Evolutionary conservation across 2,888 invertebrate species (phyloP).

Genomic region (Diarsia brunnea): DNA sequence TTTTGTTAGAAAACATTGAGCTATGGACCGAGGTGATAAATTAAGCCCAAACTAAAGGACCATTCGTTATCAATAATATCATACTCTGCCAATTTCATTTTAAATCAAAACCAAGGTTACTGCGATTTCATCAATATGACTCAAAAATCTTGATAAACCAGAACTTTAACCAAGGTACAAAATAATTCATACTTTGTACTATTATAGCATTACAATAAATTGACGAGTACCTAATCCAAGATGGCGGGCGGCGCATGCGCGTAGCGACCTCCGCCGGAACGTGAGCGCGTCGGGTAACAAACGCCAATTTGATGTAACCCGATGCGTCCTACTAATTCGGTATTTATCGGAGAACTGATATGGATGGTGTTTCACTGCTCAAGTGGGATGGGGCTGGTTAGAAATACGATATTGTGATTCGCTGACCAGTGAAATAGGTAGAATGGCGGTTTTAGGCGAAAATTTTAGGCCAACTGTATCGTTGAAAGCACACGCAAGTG

Average conservation of each 20-base stretch:
- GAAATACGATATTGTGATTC: slow-evolving; percentile 45
- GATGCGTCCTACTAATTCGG: slow-evolving; percentile 64
- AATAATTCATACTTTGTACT: slow-evolving; percentile 6
- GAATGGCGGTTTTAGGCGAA: background rate
- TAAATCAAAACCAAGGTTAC: background rate
- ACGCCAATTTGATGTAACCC: slow-evolving; percentile 66
- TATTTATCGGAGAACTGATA: slow-evolving; percentile 63
- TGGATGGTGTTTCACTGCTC: slow-evolving; percentile 38
- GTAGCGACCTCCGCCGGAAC: slow-evolving; percentile 58
- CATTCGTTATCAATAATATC: background rate
- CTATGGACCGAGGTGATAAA: no score
- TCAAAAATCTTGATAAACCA: background rate
- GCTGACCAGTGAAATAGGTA: slow-evolving; percentile 16
- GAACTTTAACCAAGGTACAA: background rate
- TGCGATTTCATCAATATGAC: no score
- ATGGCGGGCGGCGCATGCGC: slow-evolving; percentile 69
- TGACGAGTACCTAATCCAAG: slow-evolving; percentile 60
- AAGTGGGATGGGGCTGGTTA: slow-evolving; percentile 42
- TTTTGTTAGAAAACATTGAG: background rate
- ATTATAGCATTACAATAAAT: slow-evolving; percentile 46
- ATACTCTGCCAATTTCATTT: background rate
- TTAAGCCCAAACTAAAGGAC: no score
- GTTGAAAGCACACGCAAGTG: no score
- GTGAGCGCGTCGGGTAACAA: slow-evolving; percentile 66
- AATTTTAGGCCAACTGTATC: background rate